Base-by-base conservation (phyloP, 1,140 invertebrate species). In the Subanguina moxae region DNA sequence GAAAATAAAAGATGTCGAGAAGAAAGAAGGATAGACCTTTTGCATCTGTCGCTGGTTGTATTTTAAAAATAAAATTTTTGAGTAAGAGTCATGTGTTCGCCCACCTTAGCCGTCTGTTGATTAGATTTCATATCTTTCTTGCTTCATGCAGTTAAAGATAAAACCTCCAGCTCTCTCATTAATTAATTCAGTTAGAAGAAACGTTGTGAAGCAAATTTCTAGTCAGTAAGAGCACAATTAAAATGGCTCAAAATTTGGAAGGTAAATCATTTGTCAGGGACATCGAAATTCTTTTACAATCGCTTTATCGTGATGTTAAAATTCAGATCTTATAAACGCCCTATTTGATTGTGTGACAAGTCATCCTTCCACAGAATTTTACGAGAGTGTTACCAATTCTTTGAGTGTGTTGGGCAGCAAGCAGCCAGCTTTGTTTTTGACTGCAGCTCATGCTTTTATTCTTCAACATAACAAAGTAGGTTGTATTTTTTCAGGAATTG, bases 271-370 rank as follows among this genome's bases (percentile, higher is more conserved):
- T n/a, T 43, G 61, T 11, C 15, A 63, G 11, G 11, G n/a, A 56
- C 19, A 25, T n/a, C 42, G 3, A 58, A 58, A 5, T 28, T 5
- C 17, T 45, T 45, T 7, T 5, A 27, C 1, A 52, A 15, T 21
- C 48, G 3, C 23, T 52, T 52, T 19, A 21, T 52, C n/a, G 17
- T 7, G 23, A 28, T 32, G 8, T 66, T 21, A 32, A 23, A 1
- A 42, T 77, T 72, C 46, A 77, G 76, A 78, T 61, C 58, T 78
- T 45, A 68, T 78, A 57, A 52, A 68, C 19, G 73, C 76, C n/a
- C 73, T 78, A 13, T 78, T 80, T 61, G 76, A 76, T n/a, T 67
- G 73, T 1, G 52, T 68, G 32, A 70, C 68, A 11, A 73, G 32
- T 23, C 52, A 75, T 46, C 57, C 74, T 15, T 69, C 65, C 17